These are phyloP conservation scores for Scomber japonicus DNA, from an alignment of 2,113 vertebrate species.

Conservation along the genomic window DNA sequence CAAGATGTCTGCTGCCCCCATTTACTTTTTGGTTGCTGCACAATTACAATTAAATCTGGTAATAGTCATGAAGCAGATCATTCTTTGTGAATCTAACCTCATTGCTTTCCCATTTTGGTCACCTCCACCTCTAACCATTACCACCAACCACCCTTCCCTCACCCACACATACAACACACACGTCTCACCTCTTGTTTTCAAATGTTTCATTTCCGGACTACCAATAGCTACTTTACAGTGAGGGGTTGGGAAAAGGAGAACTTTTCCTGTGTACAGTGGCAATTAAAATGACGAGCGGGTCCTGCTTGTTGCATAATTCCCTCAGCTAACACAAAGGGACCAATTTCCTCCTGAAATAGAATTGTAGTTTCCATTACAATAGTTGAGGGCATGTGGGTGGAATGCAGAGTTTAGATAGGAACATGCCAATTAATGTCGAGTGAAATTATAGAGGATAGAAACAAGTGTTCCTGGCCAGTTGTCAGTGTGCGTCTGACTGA, in stretches of 20 bases:
- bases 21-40: conserved; percentile 27
- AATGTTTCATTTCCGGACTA: conserved; percentile 47
- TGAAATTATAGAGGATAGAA: conserved; percentile 60
- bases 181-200: conserved; percentile 23
- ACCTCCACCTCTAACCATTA: conserved; percentile 6
- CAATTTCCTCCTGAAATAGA: conserved; percentile 81
- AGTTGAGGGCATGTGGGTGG: conserved; percentile 64
- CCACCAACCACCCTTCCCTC: conserved; percentile 31
- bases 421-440: conserved; percentile 78
- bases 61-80: conserved; percentile 25
- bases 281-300: conserved; percentile 81
- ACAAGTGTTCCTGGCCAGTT: conserved; percentile 23
- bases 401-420: conserved; percentile 70
- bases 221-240: conserved; percentile 64
- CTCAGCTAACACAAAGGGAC: conserved; percentile 81
- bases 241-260: conserved; percentile 40
- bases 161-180: conserved; percentile 45
- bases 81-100: conserved; percentile 25
- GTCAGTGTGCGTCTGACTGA: conserved; percentile 47
- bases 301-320: conserved; percentile 78
- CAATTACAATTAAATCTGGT: conserved; percentile 38
- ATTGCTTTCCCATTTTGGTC: conserved; percentile 28
- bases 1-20: conserved; percentile 28
- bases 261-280: conserved; percentile 66
- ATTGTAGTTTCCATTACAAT: conserved; percentile 74